These are phyloP conservation scores for Chaetura pelagica DNA, from an alignment of 2,113 vertebrate genomes.

Conservation along the genomic window DNA sequence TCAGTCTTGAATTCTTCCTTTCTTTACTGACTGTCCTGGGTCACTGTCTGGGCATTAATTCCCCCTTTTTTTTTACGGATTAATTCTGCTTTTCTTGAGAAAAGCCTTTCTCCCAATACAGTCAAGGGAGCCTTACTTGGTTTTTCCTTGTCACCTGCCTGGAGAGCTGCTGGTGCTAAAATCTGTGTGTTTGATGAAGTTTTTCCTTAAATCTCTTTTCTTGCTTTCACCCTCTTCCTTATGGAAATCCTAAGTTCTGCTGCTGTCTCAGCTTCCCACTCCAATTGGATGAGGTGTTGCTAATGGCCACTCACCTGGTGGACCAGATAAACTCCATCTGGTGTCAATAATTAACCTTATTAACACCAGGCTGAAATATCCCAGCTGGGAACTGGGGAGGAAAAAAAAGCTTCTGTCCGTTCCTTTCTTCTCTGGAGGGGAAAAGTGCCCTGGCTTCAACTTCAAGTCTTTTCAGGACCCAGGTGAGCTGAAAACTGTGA, in stretches of 20 bases:
- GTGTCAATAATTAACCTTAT: background rate
- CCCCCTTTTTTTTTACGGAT: background rate
- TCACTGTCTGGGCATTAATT: background rate
- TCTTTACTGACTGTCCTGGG: background rate
- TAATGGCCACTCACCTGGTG: background rate
- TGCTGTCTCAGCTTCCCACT: background rate
- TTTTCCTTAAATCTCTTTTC: background rate
- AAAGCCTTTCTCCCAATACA: no score
- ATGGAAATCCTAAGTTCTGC: background rate
- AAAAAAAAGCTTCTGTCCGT: background rate
- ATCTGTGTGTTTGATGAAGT: accelerated
- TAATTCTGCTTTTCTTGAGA: background rate
- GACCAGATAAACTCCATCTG: background rate
- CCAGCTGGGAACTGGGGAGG: background rate
- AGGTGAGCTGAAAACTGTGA: background rate
- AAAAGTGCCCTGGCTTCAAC: background rate
- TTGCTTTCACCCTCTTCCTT: background rate
- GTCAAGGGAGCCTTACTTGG: background rate
- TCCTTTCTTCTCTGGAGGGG: background rate
- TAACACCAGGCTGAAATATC: background rate
- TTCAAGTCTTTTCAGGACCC: background rate
- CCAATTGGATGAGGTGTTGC: no score
- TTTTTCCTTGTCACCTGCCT: background rate
- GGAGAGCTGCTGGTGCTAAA: background rate
- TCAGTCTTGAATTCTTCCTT: background rate